phyloP scores from a whole-genome alignment of 2,888 invertebrate genomes.

The Archips crataeganus region DNA sequence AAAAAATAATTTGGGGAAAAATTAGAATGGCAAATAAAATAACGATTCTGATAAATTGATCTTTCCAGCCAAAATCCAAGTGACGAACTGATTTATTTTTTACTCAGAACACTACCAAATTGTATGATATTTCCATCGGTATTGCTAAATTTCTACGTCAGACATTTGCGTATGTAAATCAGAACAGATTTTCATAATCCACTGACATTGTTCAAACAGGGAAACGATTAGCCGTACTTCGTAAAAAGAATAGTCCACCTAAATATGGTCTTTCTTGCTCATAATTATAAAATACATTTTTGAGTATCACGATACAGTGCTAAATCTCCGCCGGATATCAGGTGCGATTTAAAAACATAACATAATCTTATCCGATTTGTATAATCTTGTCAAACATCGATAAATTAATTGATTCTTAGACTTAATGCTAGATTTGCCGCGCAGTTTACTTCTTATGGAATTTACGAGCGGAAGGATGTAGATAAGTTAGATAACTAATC shows the following conservation, averaged over 20 bases:
- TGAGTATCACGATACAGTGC: neutral
- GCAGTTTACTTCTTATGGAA: too few relatives aligned
- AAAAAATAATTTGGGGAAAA: too few relatives aligned
- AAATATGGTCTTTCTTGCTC: neutral
- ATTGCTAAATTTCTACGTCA: neutral
- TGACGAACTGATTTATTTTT: too few relatives aligned
- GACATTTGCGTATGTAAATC: constrained; percentile 2
- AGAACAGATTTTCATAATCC: neutral
- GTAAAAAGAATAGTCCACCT: neutral
- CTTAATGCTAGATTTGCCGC: neutral
- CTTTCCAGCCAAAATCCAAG: too few relatives aligned
- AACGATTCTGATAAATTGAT: too few relatives aligned
- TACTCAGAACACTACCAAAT: too few relatives aligned
- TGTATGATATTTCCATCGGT: too few relatives aligned
- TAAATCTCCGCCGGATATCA: neutral
- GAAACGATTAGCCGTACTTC: neutral
- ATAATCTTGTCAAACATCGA: neutral
- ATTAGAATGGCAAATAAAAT: too few relatives aligned
- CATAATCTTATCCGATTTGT: neutral
- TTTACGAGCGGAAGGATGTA: too few relatives aligned
- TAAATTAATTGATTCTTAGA: neutral
- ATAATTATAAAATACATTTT: neutral
- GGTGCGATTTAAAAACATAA: neutral
- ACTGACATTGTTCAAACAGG: neutral
- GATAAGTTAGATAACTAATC: too few relatives aligned